Evolutionary conservation across 2,797 vertebrate species (phyloP).

Genomic region (Coreius guichenoti): DNA sequence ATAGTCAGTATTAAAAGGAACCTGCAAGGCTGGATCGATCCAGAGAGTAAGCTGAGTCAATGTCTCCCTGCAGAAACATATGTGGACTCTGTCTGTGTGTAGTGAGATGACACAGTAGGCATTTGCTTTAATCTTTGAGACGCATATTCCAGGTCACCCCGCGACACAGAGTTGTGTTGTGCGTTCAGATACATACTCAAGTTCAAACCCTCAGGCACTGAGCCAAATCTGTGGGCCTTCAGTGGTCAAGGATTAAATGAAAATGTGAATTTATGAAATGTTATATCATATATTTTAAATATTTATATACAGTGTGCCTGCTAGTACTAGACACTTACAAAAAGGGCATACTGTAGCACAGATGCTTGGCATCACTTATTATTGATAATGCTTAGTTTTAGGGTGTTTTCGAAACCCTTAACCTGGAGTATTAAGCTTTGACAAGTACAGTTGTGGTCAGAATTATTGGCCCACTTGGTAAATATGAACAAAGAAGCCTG

Average conservation of each 20-base stretch:
- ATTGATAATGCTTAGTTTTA: background rate
- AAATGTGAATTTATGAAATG: slow-evolving; percentile 7
- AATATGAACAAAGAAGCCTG: too few species aligned
- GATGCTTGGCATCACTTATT: background rate
- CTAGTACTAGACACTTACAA: background rate
- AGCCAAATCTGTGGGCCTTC: background rate
- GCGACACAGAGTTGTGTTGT: slow-evolving; percentile 21
- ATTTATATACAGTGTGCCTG: background rate
- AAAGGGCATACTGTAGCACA: background rate
- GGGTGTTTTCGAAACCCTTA: background rate
- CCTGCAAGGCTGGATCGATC: slow-evolving; percentile 55
- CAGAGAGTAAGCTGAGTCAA: slow-evolving; percentile 59
- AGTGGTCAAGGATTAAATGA: background rate
- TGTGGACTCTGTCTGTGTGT: slow-evolving; percentile 2
- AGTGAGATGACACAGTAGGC: background rate
- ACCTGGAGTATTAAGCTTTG: background rate
- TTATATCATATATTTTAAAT: background rate
- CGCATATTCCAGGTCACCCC: slow-evolving; percentile 30
- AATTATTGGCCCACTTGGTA: too few species aligned
- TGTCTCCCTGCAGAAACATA: slow-evolving; percentile 53
- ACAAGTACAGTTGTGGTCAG: too few species aligned
- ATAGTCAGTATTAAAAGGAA: slow-evolving; percentile 55
- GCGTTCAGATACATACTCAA: background rate
- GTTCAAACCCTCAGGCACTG: background rate
- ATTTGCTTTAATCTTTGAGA: slow-evolving; percentile 44